Percentiles rank a stretch among this genome's conserved stretches.
Conservation (phyloP, 2,888 invertebrate genomes). For the Ctena decussata region DNA sequence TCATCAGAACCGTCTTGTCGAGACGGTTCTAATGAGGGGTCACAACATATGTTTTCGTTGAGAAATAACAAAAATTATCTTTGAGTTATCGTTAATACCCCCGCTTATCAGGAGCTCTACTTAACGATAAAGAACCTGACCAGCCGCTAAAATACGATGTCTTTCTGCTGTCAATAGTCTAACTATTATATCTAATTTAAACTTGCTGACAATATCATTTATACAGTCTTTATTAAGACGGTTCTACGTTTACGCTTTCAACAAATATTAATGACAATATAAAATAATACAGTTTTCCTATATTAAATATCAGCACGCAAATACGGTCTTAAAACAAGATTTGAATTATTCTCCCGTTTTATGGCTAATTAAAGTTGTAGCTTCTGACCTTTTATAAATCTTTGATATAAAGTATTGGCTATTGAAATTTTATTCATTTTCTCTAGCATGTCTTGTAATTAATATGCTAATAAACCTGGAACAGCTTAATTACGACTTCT, state of each 20-base stretch:
- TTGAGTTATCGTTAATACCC: too few relatives aligned
- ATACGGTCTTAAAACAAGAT: not conserved
- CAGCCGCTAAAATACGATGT: too few relatives aligned
- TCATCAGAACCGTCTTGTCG: too few relatives aligned
- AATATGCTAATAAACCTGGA: not conserved
- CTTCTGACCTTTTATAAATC: not conserved
- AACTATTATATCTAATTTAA: too few relatives aligned
- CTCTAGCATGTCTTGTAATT: not conserved
- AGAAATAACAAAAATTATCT: too few relatives aligned
- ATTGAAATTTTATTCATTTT: not conserved
- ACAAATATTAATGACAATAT: not conserved
- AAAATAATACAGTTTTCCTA: not conserved
- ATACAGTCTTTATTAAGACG: too few relatives aligned
- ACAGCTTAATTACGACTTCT: not conserved
- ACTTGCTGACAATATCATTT: too few relatives aligned
- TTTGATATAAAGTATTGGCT: not conserved
- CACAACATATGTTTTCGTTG: too few relatives aligned
- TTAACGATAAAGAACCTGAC: too few relatives aligned
- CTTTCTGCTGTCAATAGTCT: too few relatives aligned
- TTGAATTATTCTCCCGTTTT: not conserved
- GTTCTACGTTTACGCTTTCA: not conserved
- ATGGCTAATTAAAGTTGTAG: not conserved
- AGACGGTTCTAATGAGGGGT: too few relatives aligned
- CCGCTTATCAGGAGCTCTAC: too few relatives aligned
- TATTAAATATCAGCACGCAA: conserved; percentile 2